phyloP scores from a whole-genome alignment of 2,888 invertebrate genomes.

The Odontomyia ornata region DNA sequence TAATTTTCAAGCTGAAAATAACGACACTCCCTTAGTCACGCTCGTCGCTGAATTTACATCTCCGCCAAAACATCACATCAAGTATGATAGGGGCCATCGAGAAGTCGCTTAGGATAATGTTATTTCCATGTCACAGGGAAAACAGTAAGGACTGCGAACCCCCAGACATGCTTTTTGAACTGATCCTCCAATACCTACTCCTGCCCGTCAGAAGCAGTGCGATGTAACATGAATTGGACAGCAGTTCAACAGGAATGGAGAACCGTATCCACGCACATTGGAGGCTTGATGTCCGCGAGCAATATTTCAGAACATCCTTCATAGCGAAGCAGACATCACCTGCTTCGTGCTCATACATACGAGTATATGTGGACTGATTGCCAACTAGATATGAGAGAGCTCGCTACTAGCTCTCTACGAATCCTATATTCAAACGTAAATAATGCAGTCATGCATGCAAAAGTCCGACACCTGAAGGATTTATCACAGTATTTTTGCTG shows the following conservation, averaged over 20 bases:
- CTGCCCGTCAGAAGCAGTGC: not conserved
- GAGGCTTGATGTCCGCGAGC: slow-evolving; percentile 17
- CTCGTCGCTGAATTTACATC: not conserved
- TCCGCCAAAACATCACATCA: not conserved
- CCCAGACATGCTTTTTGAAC: slow-evolving; percentile 11
- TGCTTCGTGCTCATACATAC: too few species aligned
- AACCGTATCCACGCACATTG: not conserved
- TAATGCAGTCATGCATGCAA: slow-evolving; percentile 26
- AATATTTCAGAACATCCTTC: slow-evolving; percentile 34
- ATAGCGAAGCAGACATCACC: not conserved
- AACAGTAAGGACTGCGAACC: slow-evolving; percentile 19
- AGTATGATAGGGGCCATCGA: too few species aligned
- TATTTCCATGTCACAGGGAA: slow-evolving; percentile 38
- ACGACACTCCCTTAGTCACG: not conserved
- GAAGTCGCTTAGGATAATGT: slow-evolving; percentile 31
- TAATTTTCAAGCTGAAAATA: too few species aligned
- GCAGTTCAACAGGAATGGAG: not conserved
- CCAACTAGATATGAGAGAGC: not conserved
- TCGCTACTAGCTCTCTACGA: not conserved
- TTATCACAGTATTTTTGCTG: slow-evolving; percentile 26
- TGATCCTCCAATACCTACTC: not conserved
- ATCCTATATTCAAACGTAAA: not conserved
- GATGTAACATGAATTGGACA: not conserved
- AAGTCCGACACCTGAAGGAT: slow-evolving; percentile 42
- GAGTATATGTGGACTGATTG: not conserved